Conservation (phyloP, 92 coral and sea anemone genomes). For the Epizoanthus ramosus region DNA sequence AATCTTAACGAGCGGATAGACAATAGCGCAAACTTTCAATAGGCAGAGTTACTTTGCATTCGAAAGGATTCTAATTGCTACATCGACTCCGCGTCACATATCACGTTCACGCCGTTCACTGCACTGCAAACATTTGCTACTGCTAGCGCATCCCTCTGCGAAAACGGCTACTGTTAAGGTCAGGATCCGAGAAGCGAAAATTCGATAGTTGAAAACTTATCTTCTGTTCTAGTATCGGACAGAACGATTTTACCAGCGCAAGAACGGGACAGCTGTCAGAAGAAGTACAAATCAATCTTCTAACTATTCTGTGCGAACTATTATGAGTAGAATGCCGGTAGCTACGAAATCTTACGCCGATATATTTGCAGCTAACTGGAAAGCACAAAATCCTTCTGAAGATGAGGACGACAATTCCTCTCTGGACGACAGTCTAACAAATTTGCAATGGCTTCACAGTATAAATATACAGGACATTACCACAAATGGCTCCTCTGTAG, state of each 20-base stretch:
- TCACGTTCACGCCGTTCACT: not conserved
- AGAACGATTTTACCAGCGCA: constrained; percentile 3
- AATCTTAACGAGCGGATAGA: constrained; percentile 12
- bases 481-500: constrained; percentile 50
- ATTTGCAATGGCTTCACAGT: constrained; percentile 91
- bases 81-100: constrained; percentile 2
- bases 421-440: constrained; percentile 93
- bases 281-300: constrained; percentile 3
- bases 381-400: constrained; percentile 79
- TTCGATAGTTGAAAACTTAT: not conserved
- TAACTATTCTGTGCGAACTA: constrained; percentile 30
- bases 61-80: constrained; percentile 52
- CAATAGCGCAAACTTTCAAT: constrained; percentile 21
- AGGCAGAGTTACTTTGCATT: constrained; percentile 47
- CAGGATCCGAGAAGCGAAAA: not conserved
- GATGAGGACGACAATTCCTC: constrained; percentile 69
- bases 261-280: constrained; percentile 5
- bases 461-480: constrained; percentile 91
- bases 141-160: not conserved
- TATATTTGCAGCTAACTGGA: constrained; percentile 97
- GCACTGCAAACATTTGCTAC: not conserved
- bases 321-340: constrained; percentile 80
- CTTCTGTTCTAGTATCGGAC: constrained; percentile 26
- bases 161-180: not conserved
- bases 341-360: constrained; percentile 89